These are phyloP conservation scores for Andrena cerasifolii DNA, from an alignment of 1,140 invertebrate species.

Conservation along the genomic window DNA sequence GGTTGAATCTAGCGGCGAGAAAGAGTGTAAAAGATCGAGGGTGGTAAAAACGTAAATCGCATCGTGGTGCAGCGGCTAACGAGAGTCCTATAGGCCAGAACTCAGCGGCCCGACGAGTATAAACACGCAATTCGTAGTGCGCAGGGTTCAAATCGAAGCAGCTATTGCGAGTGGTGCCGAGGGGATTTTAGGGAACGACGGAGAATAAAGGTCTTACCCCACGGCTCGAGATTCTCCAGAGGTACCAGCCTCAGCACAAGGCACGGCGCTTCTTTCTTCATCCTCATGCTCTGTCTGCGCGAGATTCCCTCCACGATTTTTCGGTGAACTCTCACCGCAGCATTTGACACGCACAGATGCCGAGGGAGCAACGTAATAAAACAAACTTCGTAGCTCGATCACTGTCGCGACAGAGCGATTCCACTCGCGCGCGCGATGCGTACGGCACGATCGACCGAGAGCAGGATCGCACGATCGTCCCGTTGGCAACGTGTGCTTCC, in stretches of 20 bases:
- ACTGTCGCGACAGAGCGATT: neutral
- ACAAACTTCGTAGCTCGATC: neutral
- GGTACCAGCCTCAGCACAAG: conserved; percentile 85
- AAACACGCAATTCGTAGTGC: no score
- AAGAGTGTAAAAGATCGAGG: neutral
- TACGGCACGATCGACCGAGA: neutral
- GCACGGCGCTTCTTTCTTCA: conserved; percentile 86
- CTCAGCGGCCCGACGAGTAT: no score
- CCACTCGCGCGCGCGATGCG: conserved; percentile 2
- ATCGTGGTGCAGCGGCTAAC: conserved; percentile 1
- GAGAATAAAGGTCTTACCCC: conserved; percentile 76
- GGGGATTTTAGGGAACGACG: no score
- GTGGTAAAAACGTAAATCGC: neutral
- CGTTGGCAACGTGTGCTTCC: neutral
- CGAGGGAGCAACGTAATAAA: no score
- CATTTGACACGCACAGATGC: conserved; percentile 59
- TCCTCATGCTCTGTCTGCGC: conserved; percentile 82
- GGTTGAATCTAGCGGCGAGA: neutral
- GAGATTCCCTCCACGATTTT: conserved; percentile 29
- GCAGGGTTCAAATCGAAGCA: no score
- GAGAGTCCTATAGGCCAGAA: no score
- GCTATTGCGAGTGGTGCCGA: no score
- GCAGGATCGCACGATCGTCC: neutral
- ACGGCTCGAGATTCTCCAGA: conserved; percentile 80
- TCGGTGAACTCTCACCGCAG: conserved; percentile 53